phyloP scores from a whole-genome alignment of 1,140 invertebrate genomes.

The Pseudoatta argentina region DNA sequence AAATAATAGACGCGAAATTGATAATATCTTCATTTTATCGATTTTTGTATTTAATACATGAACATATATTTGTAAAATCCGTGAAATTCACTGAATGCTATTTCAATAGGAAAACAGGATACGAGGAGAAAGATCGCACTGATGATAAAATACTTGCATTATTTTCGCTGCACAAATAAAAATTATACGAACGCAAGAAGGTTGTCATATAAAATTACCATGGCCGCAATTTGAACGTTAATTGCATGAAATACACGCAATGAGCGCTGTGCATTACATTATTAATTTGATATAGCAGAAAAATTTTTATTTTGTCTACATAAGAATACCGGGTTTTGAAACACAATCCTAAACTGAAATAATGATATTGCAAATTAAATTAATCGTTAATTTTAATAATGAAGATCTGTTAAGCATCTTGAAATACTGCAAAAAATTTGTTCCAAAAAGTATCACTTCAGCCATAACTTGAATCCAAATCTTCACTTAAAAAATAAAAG shows the following conservation, averaged over 20 bases:
- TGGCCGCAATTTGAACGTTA: conserved; percentile 11
- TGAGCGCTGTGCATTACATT: not conserved
- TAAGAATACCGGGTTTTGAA: too few relatives aligned
- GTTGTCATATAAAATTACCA: not conserved
- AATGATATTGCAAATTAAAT: too few relatives aligned
- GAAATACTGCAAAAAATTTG: too few relatives aligned
- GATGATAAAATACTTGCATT: not conserved
- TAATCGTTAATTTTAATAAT: too few relatives aligned
- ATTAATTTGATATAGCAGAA: not conserved
- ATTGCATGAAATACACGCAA: not conserved
- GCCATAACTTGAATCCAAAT: too few relatives aligned
- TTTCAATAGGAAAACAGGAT: not conserved
- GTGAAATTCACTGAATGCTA: not conserved
- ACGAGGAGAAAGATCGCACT: not conserved
- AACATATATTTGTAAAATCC: not conserved
- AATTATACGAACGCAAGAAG: not conserved
- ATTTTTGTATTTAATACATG: not conserved
- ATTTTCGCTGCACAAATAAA: not conserved
- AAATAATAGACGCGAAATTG: not conserved
- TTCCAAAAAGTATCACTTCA: too few relatives aligned
- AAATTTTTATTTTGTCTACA: too few relatives aligned
- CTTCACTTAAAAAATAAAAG: too few relatives aligned
- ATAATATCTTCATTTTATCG: not conserved
- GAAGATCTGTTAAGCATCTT: too few relatives aligned
- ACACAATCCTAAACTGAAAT: too few relatives aligned